These are phyloP conservation scores for Montipora foliosa DNA, from an alignment of 64 coral and sea anemone genomes.

Conservation along the genomic window DNA sequence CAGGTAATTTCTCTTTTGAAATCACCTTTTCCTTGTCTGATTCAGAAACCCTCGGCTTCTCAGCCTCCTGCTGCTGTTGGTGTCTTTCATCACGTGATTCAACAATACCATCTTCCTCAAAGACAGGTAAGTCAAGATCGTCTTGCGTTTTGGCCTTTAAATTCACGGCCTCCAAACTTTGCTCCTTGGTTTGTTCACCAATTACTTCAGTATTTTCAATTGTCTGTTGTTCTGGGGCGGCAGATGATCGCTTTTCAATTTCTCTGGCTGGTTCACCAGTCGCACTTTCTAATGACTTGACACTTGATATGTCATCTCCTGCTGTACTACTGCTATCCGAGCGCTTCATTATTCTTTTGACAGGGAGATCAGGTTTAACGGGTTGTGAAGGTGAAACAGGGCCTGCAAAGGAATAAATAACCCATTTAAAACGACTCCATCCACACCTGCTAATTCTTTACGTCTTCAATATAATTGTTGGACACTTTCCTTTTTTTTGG, in stretches of 20 bases:
- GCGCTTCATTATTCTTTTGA: slow-evolving; percentile 96
- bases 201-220: neutral
- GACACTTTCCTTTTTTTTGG: too few relatives aligned
- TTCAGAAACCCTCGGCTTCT: neutral
- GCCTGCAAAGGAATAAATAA: slow-evolving; percentile 47
- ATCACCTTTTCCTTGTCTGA: slow-evolving; percentile 7
- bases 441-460: neutral
- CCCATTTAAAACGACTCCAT: neutral
- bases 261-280: slow-evolving; percentile 29
- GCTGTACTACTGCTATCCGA: slow-evolving; percentile 97
- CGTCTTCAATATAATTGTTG: neutral
- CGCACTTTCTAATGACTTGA: slow-evolving; percentile 93
- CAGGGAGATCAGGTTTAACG: slow-evolving; percentile 63
- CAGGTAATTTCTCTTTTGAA: neutral
- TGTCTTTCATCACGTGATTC: neutral
- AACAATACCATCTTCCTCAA: slow-evolving; percentile 34
- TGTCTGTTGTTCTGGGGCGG: neutral
- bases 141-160: slow-evolving; percentile 8
- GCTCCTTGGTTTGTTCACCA: neutral
- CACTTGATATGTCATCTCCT: slow-evolving; percentile 95
- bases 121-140: neutral
- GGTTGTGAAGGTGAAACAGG: slow-evolving; percentile 79
- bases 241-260: neutral
- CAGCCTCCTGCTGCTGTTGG: slow-evolving; percentile 50
- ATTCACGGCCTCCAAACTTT: neutral